Conservation (phyloP, 2,888 invertebrate genomes). For the Argyresthia goedartella region DNA sequence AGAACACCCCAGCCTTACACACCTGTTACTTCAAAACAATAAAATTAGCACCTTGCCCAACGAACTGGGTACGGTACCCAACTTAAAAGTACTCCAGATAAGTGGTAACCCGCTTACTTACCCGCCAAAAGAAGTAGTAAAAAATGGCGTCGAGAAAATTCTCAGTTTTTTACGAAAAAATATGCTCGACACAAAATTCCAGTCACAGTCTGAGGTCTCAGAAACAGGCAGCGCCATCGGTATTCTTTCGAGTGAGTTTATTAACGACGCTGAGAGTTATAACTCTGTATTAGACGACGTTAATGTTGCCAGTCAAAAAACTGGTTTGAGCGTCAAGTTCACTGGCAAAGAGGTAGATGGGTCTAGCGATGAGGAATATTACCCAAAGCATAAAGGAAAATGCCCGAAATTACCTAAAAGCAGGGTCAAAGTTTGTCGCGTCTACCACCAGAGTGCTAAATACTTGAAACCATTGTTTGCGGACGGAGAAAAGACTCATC, state of each 20-base stretch:
- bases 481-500: conserved; percentile 25
- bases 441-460: conserved; percentile 54
- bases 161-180: conserved; percentile 43
- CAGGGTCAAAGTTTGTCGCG: conserved; percentile 35
- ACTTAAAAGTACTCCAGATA: conserved; percentile 73
- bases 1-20: conserved; percentile 70
- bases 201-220: conserved; percentile 38
- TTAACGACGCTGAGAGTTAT: conserved; percentile 36
- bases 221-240: conserved; percentile 16
- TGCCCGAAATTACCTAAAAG: conserved; percentile 48
- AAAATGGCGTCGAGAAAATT: conserved; percentile 52
- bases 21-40: conserved; percentile 75
- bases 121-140: conserved; percentile 67
- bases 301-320: conserved; percentile 21
- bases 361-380: conserved; percentile 28
- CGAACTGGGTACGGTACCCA: conserved; percentile 72
- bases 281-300: conserved; percentile 45
- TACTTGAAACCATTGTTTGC: conserved; percentile 32
- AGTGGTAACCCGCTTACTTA: conserved; percentile 72
- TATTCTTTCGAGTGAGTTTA: no score
- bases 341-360: conserved; percentile 37
- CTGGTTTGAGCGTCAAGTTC: conserved; percentile 39
- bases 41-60: conserved; percentile 69
- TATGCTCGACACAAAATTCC: no score
- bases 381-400: conserved; percentile 36